phyloP scores from a whole-genome alignment of 2,888 invertebrate genomes.

The Trichopoda pennipes region DNA sequence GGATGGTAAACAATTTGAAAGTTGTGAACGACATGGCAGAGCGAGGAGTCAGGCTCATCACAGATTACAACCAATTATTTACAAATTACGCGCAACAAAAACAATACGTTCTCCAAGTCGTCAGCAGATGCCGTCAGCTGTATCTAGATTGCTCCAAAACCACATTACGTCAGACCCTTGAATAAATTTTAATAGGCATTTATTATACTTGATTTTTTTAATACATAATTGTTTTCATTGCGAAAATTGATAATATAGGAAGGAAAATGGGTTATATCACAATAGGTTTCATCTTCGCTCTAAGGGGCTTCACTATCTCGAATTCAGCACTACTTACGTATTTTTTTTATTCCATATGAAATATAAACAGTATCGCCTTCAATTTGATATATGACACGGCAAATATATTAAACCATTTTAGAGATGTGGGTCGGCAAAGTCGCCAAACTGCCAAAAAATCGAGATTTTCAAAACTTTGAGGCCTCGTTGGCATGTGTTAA shows the following conservation, averaged over 20 bases:
- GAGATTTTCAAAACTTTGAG: too few relatives aligned
- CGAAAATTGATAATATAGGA: conserved; percentile 20
- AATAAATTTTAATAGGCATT: too few relatives aligned
- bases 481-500: too few relatives aligned
- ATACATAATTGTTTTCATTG: conserved; percentile 11
- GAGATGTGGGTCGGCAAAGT: too few relatives aligned
- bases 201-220: conserved; percentile 1
- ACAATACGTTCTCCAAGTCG: conserved; percentile 54
- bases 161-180: too few relatives aligned
- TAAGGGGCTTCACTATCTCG: not conserved
- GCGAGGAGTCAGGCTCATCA: conserved; percentile 55
- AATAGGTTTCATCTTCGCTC: conserved; percentile 1
- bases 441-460: too few relatives aligned
- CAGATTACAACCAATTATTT: conserved; percentile 46
- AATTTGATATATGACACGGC: not conserved
- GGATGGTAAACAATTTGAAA: conserved; percentile 48
- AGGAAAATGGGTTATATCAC: conserved; percentile 1
- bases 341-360: conserved; percentile 8
- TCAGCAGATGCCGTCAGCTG: conserved; percentile 51
- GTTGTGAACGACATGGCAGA: conserved; percentile 56
- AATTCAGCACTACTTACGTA: not conserved
- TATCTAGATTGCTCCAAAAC: not conserved
- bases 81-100: conserved; percentile 54
- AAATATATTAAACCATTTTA: too few relatives aligned
- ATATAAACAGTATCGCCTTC: conserved; percentile 29